Percentiles rank a stretch among this genome's conserved stretches.
These are phyloP conservation scores for Drosophila bipectinata DNA, from an alignment of 1,140 invertebrate species.

Conservation along the genomic window DNA sequence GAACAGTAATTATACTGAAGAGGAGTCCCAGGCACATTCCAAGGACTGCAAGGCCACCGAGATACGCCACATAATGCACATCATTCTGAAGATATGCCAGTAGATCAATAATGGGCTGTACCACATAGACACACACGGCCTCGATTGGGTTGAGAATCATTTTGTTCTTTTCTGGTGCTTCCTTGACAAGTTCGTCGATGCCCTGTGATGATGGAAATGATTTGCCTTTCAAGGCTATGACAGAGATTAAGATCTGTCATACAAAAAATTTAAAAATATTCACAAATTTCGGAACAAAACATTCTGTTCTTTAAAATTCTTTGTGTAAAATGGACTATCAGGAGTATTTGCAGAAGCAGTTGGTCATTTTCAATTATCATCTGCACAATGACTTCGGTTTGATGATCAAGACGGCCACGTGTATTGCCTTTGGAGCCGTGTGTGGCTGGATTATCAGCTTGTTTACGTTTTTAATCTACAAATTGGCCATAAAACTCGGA, in stretches of 20 bases:
- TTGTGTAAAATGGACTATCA: constrained; percentile 39
- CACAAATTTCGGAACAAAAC: neutral
- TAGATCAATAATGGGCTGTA: constrained; percentile 51
- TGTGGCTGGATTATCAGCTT: constrained; percentile 62
- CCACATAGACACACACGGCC: constrained; percentile 22
- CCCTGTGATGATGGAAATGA: neutral
- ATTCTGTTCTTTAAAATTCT: neutral
- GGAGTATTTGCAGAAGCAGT: constrained; percentile 49
- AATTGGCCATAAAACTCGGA: constrained; percentile 31
- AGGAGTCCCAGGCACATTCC: constrained; percentile 38
- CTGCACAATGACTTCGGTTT: constrained; percentile 52
- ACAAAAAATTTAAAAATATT: neutral
- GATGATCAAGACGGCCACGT: constrained; percentile 53
- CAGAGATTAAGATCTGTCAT: neutral
- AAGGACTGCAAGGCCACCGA: constrained; percentile 15
- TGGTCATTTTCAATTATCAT: constrained; percentile 43
- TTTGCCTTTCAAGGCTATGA: neutral
- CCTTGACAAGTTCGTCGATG: neutral
- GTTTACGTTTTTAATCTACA: constrained; percentile 44
- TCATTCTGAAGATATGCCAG: constrained; percentile 42
- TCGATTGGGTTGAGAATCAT: constrained; percentile 61
- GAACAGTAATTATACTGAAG: constrained; percentile 30
- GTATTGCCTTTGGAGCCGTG: constrained; percentile 57
- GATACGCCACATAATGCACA: constrained; percentile 38
- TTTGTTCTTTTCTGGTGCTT: constrained; percentile 3